phyloP scores from a whole-genome alignment of 2,797 vertebrate species.

The Carduelis carduelis region DNA sequence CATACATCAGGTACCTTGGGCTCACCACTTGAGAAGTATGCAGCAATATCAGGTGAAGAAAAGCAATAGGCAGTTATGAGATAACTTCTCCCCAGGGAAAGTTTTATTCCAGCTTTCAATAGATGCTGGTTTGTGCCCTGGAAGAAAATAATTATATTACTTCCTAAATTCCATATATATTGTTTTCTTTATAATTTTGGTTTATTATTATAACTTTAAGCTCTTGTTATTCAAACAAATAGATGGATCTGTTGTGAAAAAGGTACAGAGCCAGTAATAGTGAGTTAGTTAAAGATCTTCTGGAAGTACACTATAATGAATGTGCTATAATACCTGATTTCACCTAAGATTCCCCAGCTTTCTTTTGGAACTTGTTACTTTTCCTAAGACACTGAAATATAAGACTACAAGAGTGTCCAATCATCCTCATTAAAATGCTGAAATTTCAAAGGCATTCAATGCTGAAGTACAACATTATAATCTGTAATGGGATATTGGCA shows the following conservation, averaged over 20 bases:
- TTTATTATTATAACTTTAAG: neutral
- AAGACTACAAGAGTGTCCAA: neutral
- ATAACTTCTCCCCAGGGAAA: conserved; percentile 1
- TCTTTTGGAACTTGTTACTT: neutral
- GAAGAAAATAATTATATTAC: neutral
- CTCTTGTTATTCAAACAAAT: neutral
- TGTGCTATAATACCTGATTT: neutral
- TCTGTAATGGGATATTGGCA: neutral
- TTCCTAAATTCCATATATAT: neutral
- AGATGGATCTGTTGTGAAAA: neutral
- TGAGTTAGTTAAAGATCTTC: neutral
- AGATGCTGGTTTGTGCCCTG: neutral
- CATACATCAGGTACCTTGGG: neutral
- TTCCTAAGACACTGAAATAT: neutral
- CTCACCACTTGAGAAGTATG: neutral
- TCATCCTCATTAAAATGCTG: neutral
- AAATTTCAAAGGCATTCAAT: neutral
- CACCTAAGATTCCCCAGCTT: neutral
- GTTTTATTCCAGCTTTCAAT: neutral
- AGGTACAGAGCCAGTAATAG: neutral
- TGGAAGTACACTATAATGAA: neutral
- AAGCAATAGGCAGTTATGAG: conserved; percentile 45
- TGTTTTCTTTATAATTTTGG: neutral
- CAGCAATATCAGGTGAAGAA: conserved; percentile 6
- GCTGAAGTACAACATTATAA: neutral